Conservation (phyloP, 1,140 invertebrate species). For the Rhyacophila brunnea region DNA sequence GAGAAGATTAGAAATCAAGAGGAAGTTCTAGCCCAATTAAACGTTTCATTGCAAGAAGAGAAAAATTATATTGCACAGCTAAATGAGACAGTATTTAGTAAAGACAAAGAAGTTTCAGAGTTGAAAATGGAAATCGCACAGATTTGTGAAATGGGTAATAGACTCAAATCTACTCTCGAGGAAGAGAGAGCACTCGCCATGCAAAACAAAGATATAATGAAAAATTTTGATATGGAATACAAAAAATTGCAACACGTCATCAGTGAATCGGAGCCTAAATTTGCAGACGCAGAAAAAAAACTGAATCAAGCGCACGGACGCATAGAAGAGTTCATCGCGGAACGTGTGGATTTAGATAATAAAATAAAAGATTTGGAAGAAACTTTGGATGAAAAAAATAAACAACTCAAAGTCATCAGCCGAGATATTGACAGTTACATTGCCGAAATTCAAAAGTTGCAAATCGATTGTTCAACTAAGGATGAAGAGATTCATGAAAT, state of each 20-base stretch:
- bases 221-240: constrained; percentile 51
- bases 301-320: constrained; percentile 34
- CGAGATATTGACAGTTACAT: constrained; percentile 38
- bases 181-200: constrained; percentile 47
- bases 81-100: constrained; percentile 41
- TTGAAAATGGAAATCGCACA: constrained; percentile 53
- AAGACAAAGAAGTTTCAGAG: constrained; percentile 51
- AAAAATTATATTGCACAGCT: constrained; percentile 5
- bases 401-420: constrained; percentile 31
- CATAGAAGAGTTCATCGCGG: constrained; percentile 10
- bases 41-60: constrained; percentile 6
- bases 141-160: constrained; percentile 50
- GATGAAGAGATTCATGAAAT: constrained; percentile 58
- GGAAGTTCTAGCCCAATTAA: constrained; percentile 2
- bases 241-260: constrained; percentile 35
- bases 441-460: constrained; percentile 45
- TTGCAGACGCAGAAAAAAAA: constrained; percentile 48
- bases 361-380: constrained; percentile 19
- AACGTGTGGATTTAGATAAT: constrained; percentile 9
- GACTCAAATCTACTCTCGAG: constrained; percentile 49
- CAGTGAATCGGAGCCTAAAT: constrained; percentile 48
- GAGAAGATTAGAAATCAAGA: constrained; percentile 12
- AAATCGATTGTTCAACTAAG: constrained; percentile 51
- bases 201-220: constrained; percentile 46
- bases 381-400: constrained; percentile 32